Evolutionary conservation across 1,140 invertebrate genomes (phyloP), one percentile per base, ranked within the genome.

Genomic region (Anoplolepis gracilipes): DNA sequence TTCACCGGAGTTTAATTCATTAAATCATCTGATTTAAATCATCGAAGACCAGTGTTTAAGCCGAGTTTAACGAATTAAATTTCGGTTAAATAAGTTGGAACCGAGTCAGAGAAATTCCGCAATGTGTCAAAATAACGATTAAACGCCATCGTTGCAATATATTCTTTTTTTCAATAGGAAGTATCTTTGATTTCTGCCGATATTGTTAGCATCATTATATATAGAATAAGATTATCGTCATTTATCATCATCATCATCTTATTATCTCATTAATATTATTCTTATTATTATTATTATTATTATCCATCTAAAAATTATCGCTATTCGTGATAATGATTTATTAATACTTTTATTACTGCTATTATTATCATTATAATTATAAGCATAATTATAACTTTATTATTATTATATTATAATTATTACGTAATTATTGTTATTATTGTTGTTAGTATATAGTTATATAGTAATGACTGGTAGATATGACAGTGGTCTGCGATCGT

Each of bases 401-500:
- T 39, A 42, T 86, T 85, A 57, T 10, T 82, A 72, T 85, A 57
- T 10, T 82, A 72, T 84, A 46, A 19, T 86, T 33, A 70, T 42
- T 57, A 39, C 49, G 53, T 85, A 72, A 57, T 72, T 57, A 57
- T 55, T 72, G 36, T 70, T 70, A 73, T 62, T 49, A 53, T 69
- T 77, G 19, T 53, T 69, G 28, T 87, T 87, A 67, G 28, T 64
- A 46, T 4, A 4, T 49, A 49, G 64, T 82, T 64, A 46, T 4
- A 4, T 49, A 49, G 64, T 82, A 76, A 70, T 57, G 7, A 46
- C 10, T 61, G 78, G 8, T 53, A 59, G 25, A 42, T 64, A 81
- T 85, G 87, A 88, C 87, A 88, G 81, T 39, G 82, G 82, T 88
- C 87, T 70, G 39, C 49, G 22, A 33, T 57, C 42, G 65, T 39